A percentile compares a stretch with the other conserved stretches of the same genome.
Evolutionary conservation across 2,888 invertebrate species (phyloP).

Genomic region (Platynereis dumerilii): DNA sequence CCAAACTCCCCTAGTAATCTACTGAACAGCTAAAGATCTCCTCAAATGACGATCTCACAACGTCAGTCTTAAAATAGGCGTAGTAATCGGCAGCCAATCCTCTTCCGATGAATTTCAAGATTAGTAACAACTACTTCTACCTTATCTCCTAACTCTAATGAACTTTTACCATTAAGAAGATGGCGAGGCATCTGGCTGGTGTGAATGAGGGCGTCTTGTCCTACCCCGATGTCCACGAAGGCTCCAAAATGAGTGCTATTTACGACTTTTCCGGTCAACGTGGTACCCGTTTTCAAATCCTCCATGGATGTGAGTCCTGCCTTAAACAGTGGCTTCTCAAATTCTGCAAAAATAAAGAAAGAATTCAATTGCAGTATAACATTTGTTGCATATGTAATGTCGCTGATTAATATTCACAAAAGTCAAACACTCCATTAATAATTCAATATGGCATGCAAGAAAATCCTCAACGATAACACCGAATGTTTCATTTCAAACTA

Average conservation of each 20-base stretch:
- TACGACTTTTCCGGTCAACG: conserved; percentile 73
- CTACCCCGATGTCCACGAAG: conserved; percentile 77
- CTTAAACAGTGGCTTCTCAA: conserved; percentile 77
- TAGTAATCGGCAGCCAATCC: conserved; percentile 44
- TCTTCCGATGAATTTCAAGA: conserved; percentile 42
- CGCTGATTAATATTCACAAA: too few relatives aligned
- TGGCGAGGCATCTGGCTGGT: conserved; percentile 61
- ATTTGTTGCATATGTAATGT: too few relatives aligned
- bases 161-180: conserved; percentile 27
- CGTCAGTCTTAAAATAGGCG: too few relatives aligned
- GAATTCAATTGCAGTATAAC: background rate
- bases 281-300: conserved; percentile 67
- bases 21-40: too few relatives aligned
- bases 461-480: too few relatives aligned
- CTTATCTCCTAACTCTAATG: conserved; percentile 49
- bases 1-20: too few relatives aligned
- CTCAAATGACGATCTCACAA: too few relatives aligned
- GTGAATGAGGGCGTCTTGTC: conserved; percentile 60
- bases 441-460: too few relatives aligned
- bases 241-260: conserved; percentile 91
- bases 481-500: too few relatives aligned
- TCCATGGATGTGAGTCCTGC: conserved; percentile 74
- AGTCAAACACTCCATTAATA: too few relatives aligned
- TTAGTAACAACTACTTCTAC: conserved; percentile 48
- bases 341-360: conserved; percentile 53